Evolutionary conservation across 1,140 invertebrate genomes (phyloP).

Genomic region (Alviniconcha marisindica): DNA sequence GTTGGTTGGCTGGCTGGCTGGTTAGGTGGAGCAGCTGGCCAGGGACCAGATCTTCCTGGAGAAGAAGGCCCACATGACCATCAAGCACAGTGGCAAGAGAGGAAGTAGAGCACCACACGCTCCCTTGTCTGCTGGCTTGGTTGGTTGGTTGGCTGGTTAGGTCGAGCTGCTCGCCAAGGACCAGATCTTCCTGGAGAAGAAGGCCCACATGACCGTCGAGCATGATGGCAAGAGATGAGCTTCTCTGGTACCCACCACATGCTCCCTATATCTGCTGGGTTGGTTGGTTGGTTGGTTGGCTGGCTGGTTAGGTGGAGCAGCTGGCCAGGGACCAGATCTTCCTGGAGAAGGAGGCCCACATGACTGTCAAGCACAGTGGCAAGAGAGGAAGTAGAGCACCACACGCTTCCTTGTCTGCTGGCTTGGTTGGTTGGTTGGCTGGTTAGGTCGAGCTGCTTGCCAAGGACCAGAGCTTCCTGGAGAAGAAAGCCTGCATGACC

Average conservation of each 20-base stretch:
- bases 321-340: constrained; percentile 96
- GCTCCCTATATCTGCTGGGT: too few species aligned
- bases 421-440: too few species aligned
- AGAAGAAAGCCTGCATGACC: constrained; percentile 78
- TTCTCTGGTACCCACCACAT: too few species aligned
- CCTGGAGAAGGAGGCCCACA: constrained; percentile 82
- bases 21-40: constrained; percentile 97
- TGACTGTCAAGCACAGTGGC: constrained; percentile 54
- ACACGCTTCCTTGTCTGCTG: too few species aligned
- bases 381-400: background rate
- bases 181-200: constrained; percentile 91
- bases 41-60: constrained; percentile 96
- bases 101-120: background rate
- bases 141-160: constrained; percentile 98
- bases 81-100: constrained; percentile 34
- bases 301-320: constrained; percentile 98
- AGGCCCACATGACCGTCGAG: constrained; percentile 70
- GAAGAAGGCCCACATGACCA: constrained; percentile 75
- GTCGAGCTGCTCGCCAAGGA: constrained; percentile 98
- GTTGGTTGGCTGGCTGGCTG: too few species aligned
- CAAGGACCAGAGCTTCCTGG: constrained; percentile 95
- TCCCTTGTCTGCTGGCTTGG: too few species aligned
- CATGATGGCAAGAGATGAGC: background rate
- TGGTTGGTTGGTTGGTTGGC: too few species aligned
- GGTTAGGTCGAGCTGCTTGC: constrained; percentile 98